These are phyloP conservation scores for Zingel zingel DNA, from an alignment of 2,113 vertebrate species.

Conservation along the genomic window DNA sequence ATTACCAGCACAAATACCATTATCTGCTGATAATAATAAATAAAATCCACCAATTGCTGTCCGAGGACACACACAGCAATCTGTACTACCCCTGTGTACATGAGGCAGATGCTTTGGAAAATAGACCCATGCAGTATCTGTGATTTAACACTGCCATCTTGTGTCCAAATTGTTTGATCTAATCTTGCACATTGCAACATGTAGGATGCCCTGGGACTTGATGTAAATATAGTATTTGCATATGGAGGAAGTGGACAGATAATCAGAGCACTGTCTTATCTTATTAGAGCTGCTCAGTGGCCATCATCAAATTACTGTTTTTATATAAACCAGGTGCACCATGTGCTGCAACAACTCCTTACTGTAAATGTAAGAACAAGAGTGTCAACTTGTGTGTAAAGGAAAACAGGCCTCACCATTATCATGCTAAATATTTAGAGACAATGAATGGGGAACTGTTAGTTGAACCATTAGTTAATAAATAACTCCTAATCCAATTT, in stretches of 20 bases:
- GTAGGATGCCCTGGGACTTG: neutral
- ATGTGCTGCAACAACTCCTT: neutral
- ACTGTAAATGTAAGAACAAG: neutral
- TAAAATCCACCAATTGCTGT: slow-evolving; percentile 48
- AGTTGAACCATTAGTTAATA: too few species aligned
- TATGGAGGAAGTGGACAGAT: slow-evolving; percentile 7
- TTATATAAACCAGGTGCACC: neutral
- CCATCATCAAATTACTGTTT: slow-evolving; percentile 14
- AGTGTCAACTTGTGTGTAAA: neutral
- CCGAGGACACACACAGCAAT: slow-evolving; percentile 24
- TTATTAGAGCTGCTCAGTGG: slow-evolving; percentile 9
- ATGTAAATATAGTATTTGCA: slow-evolving; percentile 1
- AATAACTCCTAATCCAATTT: too few species aligned
- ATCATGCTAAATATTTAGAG: neutral
- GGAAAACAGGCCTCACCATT: neutral
- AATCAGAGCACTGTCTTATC: neutral
- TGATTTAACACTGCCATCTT: slow-evolving; percentile 75
- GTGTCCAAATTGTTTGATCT: slow-evolving; percentile 43
- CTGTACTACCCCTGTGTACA: neutral
- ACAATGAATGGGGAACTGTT: too few species aligned
- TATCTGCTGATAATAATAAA: slow-evolving; percentile 55
- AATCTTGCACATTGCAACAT: neutral
- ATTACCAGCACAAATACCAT: slow-evolving; percentile 58
- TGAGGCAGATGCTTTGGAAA: slow-evolving; percentile 2
- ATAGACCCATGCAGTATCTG: neutral